phyloP scores from a whole-genome alignment of 2,888 invertebrate species.

The Ischnus inquisitorius region DNA sequence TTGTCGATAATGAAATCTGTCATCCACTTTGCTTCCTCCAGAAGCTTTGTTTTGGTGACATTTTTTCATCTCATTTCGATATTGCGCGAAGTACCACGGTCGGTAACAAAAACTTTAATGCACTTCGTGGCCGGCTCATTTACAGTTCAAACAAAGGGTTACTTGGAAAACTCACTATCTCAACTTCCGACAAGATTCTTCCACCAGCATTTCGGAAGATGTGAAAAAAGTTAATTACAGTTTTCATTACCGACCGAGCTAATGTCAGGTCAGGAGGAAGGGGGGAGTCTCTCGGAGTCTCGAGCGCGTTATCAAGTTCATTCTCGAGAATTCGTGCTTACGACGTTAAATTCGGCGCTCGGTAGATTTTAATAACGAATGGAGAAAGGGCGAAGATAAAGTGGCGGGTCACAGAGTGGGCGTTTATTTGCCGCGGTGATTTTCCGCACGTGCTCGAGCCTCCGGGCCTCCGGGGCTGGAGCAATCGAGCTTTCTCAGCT shows the following conservation, averaged over 20 bases:
- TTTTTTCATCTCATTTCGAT: too few species aligned
- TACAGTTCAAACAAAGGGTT: too few species aligned
- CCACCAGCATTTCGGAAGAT: too few species aligned
- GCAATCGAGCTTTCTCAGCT: slow-evolving; percentile 38
- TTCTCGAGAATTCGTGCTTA: background rate
- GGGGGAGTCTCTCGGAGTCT: background rate
- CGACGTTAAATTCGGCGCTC: background rate
- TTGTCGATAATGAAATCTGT: too few species aligned
- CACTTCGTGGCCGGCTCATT: too few species aligned
- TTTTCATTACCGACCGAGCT: background rate
- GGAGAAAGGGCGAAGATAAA: slow-evolving; percentile 14
- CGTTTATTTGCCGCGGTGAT: slow-evolving; percentile 33
- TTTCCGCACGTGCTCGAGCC: slow-evolving; percentile 28
- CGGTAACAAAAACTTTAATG: background rate
- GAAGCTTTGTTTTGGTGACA: too few species aligned
- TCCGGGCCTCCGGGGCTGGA: slow-evolving; percentile 44
- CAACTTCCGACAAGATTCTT: too few species aligned
- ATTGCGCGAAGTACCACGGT: too few species aligned
- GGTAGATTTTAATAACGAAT: slow-evolving; percentile 2
- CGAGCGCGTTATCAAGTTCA: background rate
- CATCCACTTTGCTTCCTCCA: too few species aligned
- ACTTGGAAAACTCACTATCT: too few species aligned
- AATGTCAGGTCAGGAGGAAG: too few species aligned
- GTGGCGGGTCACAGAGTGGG: slow-evolving; percentile 57
- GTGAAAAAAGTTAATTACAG: background rate